These are phyloP conservation scores for Drosophila triauraria DNA, from an alignment of 1,140 invertebrate genomes.

Conservation along the genomic window DNA sequence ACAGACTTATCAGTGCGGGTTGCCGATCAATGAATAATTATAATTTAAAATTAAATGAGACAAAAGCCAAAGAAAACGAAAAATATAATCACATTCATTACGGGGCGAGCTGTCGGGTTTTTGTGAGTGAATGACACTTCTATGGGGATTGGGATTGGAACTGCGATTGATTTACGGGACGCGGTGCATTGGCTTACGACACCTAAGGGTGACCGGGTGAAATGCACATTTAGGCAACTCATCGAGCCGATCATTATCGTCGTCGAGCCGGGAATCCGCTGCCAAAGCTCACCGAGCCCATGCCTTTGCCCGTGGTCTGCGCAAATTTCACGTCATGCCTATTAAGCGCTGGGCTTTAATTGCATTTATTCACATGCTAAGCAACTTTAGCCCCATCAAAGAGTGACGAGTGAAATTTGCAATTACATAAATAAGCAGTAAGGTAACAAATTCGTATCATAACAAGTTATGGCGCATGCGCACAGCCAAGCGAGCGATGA, in stretches of 20 bases:
- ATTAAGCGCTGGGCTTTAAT: conserved; percentile 67
- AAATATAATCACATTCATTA: conserved; percentile 32
- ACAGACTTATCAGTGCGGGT: conserved; percentile 18
- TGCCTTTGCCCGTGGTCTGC: conserved; percentile 25
- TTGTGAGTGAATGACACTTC: conserved; percentile 48
- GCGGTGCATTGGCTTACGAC: conserved; percentile 30
- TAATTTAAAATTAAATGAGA: conserved; percentile 41
- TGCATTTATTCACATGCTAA: conserved; percentile 59
- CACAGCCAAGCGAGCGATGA: conserved; percentile 16
- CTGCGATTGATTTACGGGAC: neutral
- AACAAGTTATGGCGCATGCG: conserved; percentile 33
- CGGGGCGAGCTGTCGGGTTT: conserved; percentile 1
- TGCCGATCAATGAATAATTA: conserved; percentile 48
- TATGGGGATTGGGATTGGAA: conserved; percentile 14
- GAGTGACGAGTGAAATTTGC: conserved; percentile 76
- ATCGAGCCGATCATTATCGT: conserved; percentile 18
- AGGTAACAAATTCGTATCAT: conserved; percentile 45
- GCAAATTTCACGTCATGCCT: conserved; percentile 62
- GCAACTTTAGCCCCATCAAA: conserved; percentile 38
- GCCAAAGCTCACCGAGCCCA: neutral
- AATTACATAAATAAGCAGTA: conserved; percentile 72
- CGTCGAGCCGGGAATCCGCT: conserved; percentile 2
- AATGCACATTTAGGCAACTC: conserved; percentile 41
- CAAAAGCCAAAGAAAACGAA: conserved; percentile 10
- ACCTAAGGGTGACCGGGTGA: conserved; percentile 15